Conservation (phyloP, 2,113 vertebrate genomes). For the Forbesichthys agassizii region DNA sequence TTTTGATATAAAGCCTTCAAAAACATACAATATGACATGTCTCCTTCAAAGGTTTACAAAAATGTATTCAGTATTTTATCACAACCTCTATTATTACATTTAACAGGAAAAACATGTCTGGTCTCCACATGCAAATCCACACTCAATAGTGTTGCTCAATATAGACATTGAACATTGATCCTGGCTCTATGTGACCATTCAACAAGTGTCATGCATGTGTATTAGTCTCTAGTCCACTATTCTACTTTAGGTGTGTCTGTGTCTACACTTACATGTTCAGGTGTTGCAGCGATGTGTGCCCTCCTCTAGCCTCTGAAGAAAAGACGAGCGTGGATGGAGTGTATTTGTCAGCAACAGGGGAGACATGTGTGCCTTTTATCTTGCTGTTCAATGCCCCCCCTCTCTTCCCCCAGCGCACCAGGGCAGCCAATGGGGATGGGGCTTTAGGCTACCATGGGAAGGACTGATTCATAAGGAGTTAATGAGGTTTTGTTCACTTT, state of each 20-base stretch:
- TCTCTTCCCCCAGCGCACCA: slow-evolving; percentile 28
- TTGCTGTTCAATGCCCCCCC: slow-evolving; percentile 48
- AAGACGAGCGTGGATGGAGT: slow-evolving; percentile 25
- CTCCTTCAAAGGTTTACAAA: neutral
- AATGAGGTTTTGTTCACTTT: slow-evolving; percentile 36
- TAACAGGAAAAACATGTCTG: neutral
- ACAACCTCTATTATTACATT: neutral
- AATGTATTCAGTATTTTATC: neutral
- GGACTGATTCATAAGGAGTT: slow-evolving; percentile 57
- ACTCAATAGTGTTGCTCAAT: neutral
- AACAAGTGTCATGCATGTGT: slow-evolving; percentile 58
- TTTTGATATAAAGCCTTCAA: too few relatives aligned
- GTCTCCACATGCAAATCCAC: neutral
- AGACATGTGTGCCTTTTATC: slow-evolving; percentile 74
- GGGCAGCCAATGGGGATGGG: slow-evolving; percentile 70
- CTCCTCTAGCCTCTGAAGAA: slow-evolving; percentile 28
- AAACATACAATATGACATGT: neutral
- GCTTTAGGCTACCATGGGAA: slow-evolving; percentile 32
- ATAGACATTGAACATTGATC: slow-evolving; percentile 40
- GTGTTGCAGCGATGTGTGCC: slow-evolving; percentile 30
- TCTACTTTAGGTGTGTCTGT: slow-evolving; percentile 12
- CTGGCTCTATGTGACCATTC: slow-evolving; percentile 27
- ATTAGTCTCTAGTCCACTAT: slow-evolving; percentile 9
- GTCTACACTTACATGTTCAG: slow-evolving; percentile 59
- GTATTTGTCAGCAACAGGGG: slow-evolving; percentile 34